Evolutionary conservation across 2,113 vertebrate genomes (phyloP).

Genomic region (Zosterops borbonicus): DNA sequence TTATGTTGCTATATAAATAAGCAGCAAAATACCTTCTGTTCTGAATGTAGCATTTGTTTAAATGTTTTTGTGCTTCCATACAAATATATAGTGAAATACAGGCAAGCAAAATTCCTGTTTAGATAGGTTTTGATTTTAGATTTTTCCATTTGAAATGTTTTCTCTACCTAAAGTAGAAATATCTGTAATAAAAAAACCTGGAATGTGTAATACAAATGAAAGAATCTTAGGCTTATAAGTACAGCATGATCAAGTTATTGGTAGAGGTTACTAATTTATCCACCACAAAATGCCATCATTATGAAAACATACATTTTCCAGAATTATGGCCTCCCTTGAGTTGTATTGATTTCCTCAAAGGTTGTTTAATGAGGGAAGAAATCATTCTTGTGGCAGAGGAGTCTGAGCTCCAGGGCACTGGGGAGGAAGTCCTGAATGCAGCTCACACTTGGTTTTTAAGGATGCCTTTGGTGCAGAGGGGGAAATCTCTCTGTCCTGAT

Average conservation of each 20-base stretch:
- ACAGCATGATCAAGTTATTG: background rate
- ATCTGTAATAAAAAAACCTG: rapidly evolving
- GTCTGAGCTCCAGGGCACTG: background rate
- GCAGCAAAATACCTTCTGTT: background rate
- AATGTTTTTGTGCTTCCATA: background rate
- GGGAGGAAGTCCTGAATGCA: rapidly evolving
- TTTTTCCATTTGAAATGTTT: background rate
- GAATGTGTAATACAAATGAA: background rate
- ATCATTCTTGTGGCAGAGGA: background rate
- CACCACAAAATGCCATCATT: background rate
- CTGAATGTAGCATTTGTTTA: background rate
- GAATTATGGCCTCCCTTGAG: background rate
- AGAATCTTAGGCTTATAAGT: background rate
- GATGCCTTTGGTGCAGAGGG: background rate
- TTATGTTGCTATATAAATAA: background rate
- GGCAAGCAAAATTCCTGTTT: background rate
- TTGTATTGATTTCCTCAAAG: constrained; percentile 8
- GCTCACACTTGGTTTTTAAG: background rate
- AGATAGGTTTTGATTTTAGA: background rate
- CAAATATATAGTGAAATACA: background rate
- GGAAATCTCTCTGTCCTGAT: background rate
- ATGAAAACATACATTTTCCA: background rate
- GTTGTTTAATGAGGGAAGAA: background rate
- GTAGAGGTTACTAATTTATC: background rate
- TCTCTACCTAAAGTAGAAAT: background rate